Evolutionary conservation across 2,888 invertebrate genomes (phyloP), one percentile per base, ranked within the genome.

Genomic region (Ernsta delagoae): DNA sequence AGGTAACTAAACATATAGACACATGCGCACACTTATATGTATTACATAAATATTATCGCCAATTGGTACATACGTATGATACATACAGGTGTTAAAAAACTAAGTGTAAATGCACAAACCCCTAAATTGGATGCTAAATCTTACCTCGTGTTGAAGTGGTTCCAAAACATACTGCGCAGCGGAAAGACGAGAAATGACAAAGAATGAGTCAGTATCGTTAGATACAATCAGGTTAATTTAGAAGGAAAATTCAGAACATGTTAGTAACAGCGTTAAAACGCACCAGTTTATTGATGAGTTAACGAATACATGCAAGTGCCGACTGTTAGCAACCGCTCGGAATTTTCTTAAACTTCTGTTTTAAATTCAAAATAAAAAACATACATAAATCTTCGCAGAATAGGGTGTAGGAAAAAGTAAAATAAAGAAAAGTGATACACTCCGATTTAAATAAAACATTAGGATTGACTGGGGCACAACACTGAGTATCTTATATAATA

Each of bases 101-200:
- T 68, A 74, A 75, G 67, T 71, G 71, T 70, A 59, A 63, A 63
- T 73, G 79, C 78, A 81, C 79, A 84, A 82, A 88, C 81, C 82
- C 85, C 85, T 84, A 85, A 78, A 74, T 83, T 81, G 75, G 77
- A 78, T 82, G 77, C 83, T 80, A 87, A 83, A 74, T 95, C 98
- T 98, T 98, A 98, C 98, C 98, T 98, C 96, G 98, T 97, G 94
- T 98, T 98, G 97, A 98, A 98, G 97, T 98, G 97, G 96, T 98
- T 98, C 98, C 98, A 98, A 97, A 98, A 98, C 95, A 98, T 97
- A 97, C 98, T 98, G 97, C 95, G 96, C 96, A 96, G 96, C 96
- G 95, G 95, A 94, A 94, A 94, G 96, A 95, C 95, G 95, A 95
- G 95, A 95, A 95, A 95, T 93, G 90, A 94, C 94, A 95, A 91